phyloP scores from a whole-genome alignment of 2,113 vertebrate genomes.

The Larimichthys crocea region DNA sequence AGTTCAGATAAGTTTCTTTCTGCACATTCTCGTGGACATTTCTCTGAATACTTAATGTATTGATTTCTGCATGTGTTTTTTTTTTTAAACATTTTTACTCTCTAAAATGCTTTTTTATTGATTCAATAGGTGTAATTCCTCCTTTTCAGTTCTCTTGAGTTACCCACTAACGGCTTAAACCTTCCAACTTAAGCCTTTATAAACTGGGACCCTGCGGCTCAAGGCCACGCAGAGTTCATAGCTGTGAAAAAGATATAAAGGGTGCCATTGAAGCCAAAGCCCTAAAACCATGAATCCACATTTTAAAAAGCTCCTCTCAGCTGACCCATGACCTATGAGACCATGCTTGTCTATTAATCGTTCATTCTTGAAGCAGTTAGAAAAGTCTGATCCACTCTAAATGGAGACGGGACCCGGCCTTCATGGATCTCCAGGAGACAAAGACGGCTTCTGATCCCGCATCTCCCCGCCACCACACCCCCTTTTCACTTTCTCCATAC shows the following conservation, averaged over 20 bases:
- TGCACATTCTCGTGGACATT: neutral
- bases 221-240: slow-evolving; percentile 78
- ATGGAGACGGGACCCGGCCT: slow-evolving; percentile 78
- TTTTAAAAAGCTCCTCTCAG: slow-evolving; percentile 79
- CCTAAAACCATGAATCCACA: slow-evolving; percentile 78
- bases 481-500: slow-evolving; percentile 49
- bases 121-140: neutral
- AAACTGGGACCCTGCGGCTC: slow-evolving; percentile 61
- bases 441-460: slow-evolving; percentile 81
- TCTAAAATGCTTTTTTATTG: neutral
- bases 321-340: slow-evolving; percentile 72
- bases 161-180: slow-evolving; percentile 37
- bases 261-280: slow-evolving; percentile 73
- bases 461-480: slow-evolving; percentile 41
- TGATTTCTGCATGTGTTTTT: neutral
- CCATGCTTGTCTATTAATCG: slow-evolving; percentile 83
- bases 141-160: slow-evolving; percentile 7
- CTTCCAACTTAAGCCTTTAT: slow-evolving; percentile 58
- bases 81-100: slow-evolving; percentile 1
- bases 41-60: neutral
- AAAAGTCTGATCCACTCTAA: slow-evolving; percentile 84
- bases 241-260: slow-evolving; percentile 78
- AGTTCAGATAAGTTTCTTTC: neutral
- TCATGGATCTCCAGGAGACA: slow-evolving; percentile 76
- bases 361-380: slow-evolving; percentile 77